phyloP scores from a whole-genome alignment of 2,888 invertebrate species.

The Odontocerum albicorne region DNA sequence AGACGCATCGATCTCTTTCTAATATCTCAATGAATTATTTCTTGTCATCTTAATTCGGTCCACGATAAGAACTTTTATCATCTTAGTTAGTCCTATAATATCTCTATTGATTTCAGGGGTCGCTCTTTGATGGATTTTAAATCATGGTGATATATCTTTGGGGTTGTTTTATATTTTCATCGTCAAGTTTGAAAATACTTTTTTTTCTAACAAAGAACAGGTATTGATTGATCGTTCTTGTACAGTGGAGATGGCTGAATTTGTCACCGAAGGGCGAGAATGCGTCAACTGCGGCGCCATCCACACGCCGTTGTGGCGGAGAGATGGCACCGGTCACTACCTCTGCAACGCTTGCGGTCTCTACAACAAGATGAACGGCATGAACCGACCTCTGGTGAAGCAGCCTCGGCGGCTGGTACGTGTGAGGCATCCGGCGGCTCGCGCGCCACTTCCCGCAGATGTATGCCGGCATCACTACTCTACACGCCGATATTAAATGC shows the following conservation, averaged over 20 bases:
- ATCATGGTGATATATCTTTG: too few relatives aligned
- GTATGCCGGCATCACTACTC: constrained; percentile 26
- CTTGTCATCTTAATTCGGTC: too few relatives aligned
- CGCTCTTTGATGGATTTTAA: too few relatives aligned
- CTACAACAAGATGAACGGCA: constrained; percentile 96
- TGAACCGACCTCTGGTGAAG: constrained; percentile 89
- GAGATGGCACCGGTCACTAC: constrained; percentile 98
- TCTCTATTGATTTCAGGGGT: too few relatives aligned
- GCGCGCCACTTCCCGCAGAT: constrained; percentile 25
- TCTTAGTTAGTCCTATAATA: too few relatives aligned
- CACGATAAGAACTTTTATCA: too few relatives aligned
- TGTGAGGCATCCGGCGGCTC: constrained; percentile 32
- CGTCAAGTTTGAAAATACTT: too few relatives aligned
- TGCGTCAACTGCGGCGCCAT: constrained; percentile 35
- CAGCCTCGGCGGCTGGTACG: constrained; percentile 90
- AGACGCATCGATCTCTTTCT: too few relatives aligned
- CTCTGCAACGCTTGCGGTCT: constrained; percentile 99
- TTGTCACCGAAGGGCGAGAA: constrained; percentile 35
- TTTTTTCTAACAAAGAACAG: too few relatives aligned
- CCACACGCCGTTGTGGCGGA: constrained; percentile 91
- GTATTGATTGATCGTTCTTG: not conserved
- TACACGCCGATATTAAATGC: not conserved
- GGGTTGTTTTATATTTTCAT: too few relatives aligned
- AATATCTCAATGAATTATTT: too few relatives aligned
- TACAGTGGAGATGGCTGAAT: constrained; percentile 32